phyloP scores from a whole-genome alignment of 2,888 invertebrate species.

The Agriopis marginaria region DNA sequence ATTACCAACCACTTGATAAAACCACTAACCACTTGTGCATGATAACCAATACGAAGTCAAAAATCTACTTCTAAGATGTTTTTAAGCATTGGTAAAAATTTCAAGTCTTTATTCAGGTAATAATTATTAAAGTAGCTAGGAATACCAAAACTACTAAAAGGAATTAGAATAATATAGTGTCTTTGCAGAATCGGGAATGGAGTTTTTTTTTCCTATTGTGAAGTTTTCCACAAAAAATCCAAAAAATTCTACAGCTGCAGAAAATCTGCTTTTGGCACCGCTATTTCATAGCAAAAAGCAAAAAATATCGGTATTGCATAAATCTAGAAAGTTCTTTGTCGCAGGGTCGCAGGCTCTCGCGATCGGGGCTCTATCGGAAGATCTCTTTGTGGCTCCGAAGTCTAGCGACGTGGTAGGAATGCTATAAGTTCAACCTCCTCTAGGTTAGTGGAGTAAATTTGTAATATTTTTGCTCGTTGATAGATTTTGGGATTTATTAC shows the following conservation, averaged over 20 bases:
- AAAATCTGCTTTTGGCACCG: conserved; percentile 7
- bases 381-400: conserved; percentile 19
- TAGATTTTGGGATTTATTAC: no score
- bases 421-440: not conserved
- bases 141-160: no score
- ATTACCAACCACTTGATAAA: no score
- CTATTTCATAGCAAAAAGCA: conserved; percentile 13
- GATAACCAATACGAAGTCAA: no score
- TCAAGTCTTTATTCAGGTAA: no score
- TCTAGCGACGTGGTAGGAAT: conserved; percentile 4
- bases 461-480: not conserved
- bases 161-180: no score
- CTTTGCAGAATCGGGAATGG: not conserved
- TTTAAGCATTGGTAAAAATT: no score
- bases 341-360: conserved; percentile 2
- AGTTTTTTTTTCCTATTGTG: not conserved
- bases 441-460: not conserved
- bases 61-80: no score
- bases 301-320: conserved; percentile 11
- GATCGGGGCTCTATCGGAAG: not conserved
- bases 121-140: no score
- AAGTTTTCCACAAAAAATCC: not conserved
- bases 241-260: not conserved
- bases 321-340: conserved; percentile 20
- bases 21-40: no score